Evolutionary conservation across 2,113 vertebrate genomes (phyloP), one percentile per base, ranked within the genome.

Genomic region (Ardeotis arabs): DNA sequence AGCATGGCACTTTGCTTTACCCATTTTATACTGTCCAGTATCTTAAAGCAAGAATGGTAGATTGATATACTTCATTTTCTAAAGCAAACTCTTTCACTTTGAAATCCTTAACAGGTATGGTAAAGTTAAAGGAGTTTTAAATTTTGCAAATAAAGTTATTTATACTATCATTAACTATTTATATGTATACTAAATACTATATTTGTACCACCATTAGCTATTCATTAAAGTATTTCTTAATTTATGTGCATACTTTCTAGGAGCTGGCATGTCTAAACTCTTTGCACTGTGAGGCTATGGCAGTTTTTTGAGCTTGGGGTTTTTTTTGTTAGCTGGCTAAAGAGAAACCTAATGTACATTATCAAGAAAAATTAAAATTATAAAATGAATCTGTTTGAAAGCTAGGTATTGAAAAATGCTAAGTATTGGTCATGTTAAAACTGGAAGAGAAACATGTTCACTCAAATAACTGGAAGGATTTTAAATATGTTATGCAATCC

Each of bases 251-350:
- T 67, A 69, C 6, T 72, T 81, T 50, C 5, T 69, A 64, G 23
- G 8, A 75, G 10, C 17, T 84, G 18, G 4, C 41, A 28, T 75
- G 8, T 70, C 49, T 75, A 72, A 83, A 49, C 16, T 55, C 23
- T 27, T 67, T 62, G 22, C 28, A 62, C 13, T 66, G 4, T 59
- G 22, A 78, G 16, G 7, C 7, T 85, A 10, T 0, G 2, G 13
- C 12, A 5, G 3, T n/a, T 62, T 44, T 33, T n/a, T 12, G 2
- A 3, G 9, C 28, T 37, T 50, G 7, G n/a, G 1, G 0, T 7
- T 31, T 60, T 14, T 86, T 70, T 86, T 81, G 6, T 11, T 82
- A 72, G 3, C 23, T 59, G 37, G 21, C 29, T 90, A 24, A 76
- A 62, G 24, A 84, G 37, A 68, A 67, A 50, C 14, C 9, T 24